Conservation (phyloP, 2,113 vertebrate species). For the Thunnus maccoyii region DNA sequence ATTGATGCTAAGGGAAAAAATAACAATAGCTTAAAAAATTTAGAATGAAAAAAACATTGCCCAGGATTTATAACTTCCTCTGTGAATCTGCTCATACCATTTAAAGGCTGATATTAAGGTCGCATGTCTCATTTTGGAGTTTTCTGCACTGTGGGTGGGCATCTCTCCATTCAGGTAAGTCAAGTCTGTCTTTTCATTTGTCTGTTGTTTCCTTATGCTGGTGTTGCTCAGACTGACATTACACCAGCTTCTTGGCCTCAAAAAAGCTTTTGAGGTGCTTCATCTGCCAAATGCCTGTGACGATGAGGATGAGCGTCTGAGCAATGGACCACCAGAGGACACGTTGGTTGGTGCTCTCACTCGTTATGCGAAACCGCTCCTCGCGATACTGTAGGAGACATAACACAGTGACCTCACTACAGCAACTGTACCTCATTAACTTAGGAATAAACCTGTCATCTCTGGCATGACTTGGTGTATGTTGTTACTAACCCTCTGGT, state of each 20-base stretch:
- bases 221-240: background rate
- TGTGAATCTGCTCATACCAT: background rate
- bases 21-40: background rate
- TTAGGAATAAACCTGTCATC: background rate
- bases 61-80: background rate
- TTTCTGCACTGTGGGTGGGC: background rate
- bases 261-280: slow-evolving; percentile 97
- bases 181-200: slow-evolving; percentile 14
- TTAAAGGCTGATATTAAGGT: slow-evolving; percentile 33
- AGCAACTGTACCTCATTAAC: too few relatives aligned
- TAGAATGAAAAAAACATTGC: background rate
- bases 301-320: slow-evolving; percentile 94
- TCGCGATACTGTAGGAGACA: slow-evolving; percentile 89
- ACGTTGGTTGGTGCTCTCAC: slow-evolving; percentile 97
- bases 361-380: slow-evolving; percentile 95
- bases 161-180: background rate
- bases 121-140: slow-evolving; percentile 7
- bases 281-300: slow-evolving; percentile 98
- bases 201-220: background rate
- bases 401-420: background rate
- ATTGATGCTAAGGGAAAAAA: slow-evolving; percentile 9
- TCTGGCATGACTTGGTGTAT: background rate
- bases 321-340: slow-evolving; percentile 98
- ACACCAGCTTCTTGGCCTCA: slow-evolving; percentile 96
- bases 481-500: slow-evolving; percentile 89